Conservation (phyloP, 53 echinoderm and acorn worm species). For the Glandiceps talaboti region DNA sequence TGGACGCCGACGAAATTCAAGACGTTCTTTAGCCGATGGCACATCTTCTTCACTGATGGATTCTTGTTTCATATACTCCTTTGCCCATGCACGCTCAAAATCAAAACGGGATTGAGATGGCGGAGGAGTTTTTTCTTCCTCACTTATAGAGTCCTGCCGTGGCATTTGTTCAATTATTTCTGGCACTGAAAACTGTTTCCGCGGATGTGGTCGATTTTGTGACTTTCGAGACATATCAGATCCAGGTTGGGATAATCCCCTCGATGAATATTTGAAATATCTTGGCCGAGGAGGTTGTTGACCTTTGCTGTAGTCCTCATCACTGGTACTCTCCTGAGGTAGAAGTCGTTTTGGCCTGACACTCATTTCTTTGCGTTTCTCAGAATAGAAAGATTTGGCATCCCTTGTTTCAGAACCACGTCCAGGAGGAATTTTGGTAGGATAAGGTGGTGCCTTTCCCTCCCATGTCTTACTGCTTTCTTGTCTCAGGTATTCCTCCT, state of each 20-base stretch:
- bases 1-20: conserved; percentile 16
- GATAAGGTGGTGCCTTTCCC: conserved; percentile 37
- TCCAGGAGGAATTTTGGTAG: conserved; percentile 4
- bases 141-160: neutral
- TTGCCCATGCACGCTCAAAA: conserved; percentile 25
- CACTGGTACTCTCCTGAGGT: neutral
- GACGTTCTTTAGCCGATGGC: neutral
- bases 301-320: neutral
- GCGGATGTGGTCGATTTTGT: neutral
- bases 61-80: conserved; percentile 39
- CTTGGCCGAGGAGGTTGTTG: neutral
- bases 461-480: conserved; percentile 49
- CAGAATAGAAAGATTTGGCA: neutral
- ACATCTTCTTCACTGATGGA: conserved; percentile 7
- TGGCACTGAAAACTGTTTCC: neutral
- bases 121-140: neutral
- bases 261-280: neutral
- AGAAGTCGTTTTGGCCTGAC: conserved; percentile 17
- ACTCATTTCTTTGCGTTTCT: conserved; percentile 1
- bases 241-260: neutral
- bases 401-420: neutral
- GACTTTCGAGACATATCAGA: neutral
- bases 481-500: conserved; percentile 75
- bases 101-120: neutral
- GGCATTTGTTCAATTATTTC: neutral